Evolutionary conservation across 1,140 invertebrate genomes (phyloP), one percentile per base, ranked within the genome.

Genomic region (Drosophila malerkotliana): DNA sequence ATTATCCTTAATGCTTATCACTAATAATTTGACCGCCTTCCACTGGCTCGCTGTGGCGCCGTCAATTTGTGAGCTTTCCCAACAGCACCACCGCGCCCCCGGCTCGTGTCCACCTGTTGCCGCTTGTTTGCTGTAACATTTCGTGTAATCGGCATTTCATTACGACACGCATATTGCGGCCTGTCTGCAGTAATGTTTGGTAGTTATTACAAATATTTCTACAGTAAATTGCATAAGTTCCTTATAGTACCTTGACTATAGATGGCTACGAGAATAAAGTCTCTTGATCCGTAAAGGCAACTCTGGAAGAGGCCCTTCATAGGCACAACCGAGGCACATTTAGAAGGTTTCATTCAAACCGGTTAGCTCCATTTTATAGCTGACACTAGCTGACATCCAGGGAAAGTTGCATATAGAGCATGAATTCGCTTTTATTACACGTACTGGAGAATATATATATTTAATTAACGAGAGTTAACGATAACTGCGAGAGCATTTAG

Each of bases 1-100:
- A 72, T 72, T 54, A 47, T 53, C 28, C 7, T 39, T 68, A 72
- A 72, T 72, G 55, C 15, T 71, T 74, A 55, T 58, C 39, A 68
- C 9, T 37, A n/a, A 34, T 67, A 34, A 21, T 41, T 30, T 15
- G 32, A 10, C 32, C 32, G 9, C 32, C 32, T 34, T 9, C 32
- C 32, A 37, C 34, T 37, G 34, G 34, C 34, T 37, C 32, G 3
- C 32, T 37, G 26, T 28, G 26, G 26, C 26, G 26, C 34, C 3
- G 34, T 34, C 9, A 9, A 10, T 34, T 34, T 4, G 34, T 12
- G 10, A 1, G 41, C 41, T 44, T 44, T 14, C 41, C 41, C 41
- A 15, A 44, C 5, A 15, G 41, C 41, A 4, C 34, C 10, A 12
- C 12, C 10, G 12, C 34, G 34, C 34, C 34, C 34, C 34, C 10